phyloP scores from a whole-genome alignment of 2,888 invertebrate genomes.

The Zaprionus lineosus region DNA sequence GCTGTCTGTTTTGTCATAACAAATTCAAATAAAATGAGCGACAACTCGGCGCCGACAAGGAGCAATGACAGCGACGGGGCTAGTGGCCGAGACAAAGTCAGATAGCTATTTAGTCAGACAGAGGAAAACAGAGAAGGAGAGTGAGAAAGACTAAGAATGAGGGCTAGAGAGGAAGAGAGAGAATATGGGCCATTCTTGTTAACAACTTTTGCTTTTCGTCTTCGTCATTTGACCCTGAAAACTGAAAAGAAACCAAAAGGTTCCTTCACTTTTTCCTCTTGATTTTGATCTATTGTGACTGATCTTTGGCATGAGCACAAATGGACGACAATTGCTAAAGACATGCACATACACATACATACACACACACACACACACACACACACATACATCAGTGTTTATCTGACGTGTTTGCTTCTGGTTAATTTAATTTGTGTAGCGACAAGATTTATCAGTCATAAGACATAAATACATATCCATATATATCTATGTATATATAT shows the following conservation, averaged over 20 bases:
- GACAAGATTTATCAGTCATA: conserved; percentile 31
- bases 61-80: not conserved
- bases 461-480: not conserved
- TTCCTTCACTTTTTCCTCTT: conserved; percentile 61
- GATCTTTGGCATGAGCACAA: conserved; percentile 44
- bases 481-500: conserved; percentile 7
- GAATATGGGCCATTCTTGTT: conserved; percentile 13
- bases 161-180: conserved; percentile 1
- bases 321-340: not conserved
- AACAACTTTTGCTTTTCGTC: conserved; percentile 66
- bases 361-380: not conserved
- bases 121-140: not conserved
- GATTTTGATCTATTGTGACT: conserved; percentile 66
- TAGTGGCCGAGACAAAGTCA: not conserved
- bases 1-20: conserved; percentile 55
- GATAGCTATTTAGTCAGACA: too few species aligned
- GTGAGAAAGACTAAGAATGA: not conserved
- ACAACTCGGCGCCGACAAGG: conserved; percentile 34
- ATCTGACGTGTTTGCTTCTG: conserved; percentile 7
- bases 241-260: conserved; percentile 33
- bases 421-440: conserved; percentile 9
- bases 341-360: not conserved
- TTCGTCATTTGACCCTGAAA: conserved; percentile 59
- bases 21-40: conserved; percentile 53
- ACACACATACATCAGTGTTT: conserved; percentile 25